Base-by-base conservation (phyloP, 2,797 vertebrate genomes). In the Cryptoblepharus egeriae region DNA sequence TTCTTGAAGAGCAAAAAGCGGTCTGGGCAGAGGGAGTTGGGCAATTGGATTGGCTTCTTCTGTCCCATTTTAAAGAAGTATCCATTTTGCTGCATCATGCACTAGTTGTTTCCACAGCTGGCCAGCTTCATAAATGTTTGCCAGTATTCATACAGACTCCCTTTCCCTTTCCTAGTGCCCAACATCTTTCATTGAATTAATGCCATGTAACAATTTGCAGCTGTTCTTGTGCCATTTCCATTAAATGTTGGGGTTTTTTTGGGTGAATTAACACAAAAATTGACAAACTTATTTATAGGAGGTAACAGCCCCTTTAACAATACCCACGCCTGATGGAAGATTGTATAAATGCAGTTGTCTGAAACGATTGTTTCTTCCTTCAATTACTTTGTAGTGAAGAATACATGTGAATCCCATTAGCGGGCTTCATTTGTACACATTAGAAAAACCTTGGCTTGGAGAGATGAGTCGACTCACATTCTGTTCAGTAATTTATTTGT, bases 371-470 rank as follows among this genome's bases (percentile, higher is more conserved):
- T 16, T 73, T 28, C 28, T 32, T 81, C 42, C 52, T 26, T 64
- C 13, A 39, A 26, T 86, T 91, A 89, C 61, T 82, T 83, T 77
- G 75, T 77, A 79, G 78, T 91, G 90, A 88, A 84, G 89, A 86
- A 89, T 88, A 60, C 0, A 1, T 88, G 89, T 84, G 87, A 86
- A 91, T 84, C 18, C 42, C 87, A 80, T 67, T 88, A 88, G 79
- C 87, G 84, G 64, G 12, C 84, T 68, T 39, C n/a, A 0, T 2
- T 83, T 79, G 55, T 35, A 42, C 30, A 28, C 37, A 67, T 77
- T 73, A 60, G 64, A 71, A 74, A 0, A 84, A 37, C 61, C 52
- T 74, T 70, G 64, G 77, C 81, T 90, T 68, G 87, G 52, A 58
- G 60, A 88, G 84, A 75, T 81, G 87, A 72, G 80, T 35, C 68